These are phyloP conservation scores for Drosophila mauritiana DNA, from an alignment of 1,140 invertebrate genomes.

Conservation along the genomic window DNA sequence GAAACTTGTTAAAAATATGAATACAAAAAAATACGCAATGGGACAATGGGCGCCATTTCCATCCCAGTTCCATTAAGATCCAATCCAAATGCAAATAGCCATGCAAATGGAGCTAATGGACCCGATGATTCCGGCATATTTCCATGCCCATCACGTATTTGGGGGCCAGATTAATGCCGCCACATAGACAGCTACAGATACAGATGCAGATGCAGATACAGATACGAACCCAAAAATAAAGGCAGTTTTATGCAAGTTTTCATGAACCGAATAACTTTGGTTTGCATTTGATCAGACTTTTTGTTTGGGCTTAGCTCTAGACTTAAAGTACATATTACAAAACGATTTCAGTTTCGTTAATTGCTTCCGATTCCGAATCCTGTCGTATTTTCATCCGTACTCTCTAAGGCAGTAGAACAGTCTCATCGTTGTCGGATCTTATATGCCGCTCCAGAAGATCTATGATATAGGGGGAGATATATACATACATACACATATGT, in stretches of 20 bases:
- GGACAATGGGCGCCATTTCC: conserved; percentile 17
- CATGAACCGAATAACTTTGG: background rate
- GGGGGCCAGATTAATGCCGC: conserved; percentile 35
- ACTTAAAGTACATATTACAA: conserved; percentile 2
- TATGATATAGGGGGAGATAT: background rate
- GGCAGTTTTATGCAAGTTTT: conserved; percentile 23
- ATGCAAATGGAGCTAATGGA: conserved; percentile 28
- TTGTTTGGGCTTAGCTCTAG: conserved; percentile 7
- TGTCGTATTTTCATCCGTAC: background rate
- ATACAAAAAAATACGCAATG: conserved; percentile 36
- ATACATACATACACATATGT: background rate
- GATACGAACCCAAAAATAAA: conserved; percentile 18
- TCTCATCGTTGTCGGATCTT: conserved; percentile 38
- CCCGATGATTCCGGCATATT: conserved; percentile 17
- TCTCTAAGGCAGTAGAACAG: conserved; percentile 52
- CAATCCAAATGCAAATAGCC: conserved; percentile 44
- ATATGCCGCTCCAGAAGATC: conserved; percentile 5
- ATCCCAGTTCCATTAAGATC: conserved; percentile 37
- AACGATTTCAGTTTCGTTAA: conserved; percentile 2
- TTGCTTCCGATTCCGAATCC: conserved; percentile 16
- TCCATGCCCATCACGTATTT: conserved; percentile 33
- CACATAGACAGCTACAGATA: background rate
- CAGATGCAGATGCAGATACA: conserved; percentile 1
- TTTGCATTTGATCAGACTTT: conserved; percentile 43
- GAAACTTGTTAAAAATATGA: conserved; percentile 76